Percentiles rank a stretch among this genome's conserved stretches.
Conservation (phyloP, 2,113 vertebrate genomes). For the Silurus asotus region DNA sequence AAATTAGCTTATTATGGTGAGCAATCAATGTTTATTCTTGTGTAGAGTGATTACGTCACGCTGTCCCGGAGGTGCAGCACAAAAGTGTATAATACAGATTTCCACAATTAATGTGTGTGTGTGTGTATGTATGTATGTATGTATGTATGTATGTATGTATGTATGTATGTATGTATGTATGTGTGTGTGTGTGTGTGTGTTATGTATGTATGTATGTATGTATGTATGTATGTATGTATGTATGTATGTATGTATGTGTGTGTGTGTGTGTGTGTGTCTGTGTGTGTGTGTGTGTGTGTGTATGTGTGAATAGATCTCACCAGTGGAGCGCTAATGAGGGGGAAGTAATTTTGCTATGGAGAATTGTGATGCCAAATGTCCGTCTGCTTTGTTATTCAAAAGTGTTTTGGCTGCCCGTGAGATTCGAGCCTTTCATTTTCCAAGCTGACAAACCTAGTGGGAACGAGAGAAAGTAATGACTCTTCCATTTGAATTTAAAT, state of each 20-base stretch:
- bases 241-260: constrained; percentile 28
- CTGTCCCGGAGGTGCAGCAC: neutral
- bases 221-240: neutral
- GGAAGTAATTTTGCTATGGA: constrained; percentile 72
- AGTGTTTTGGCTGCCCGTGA: constrained; percentile 58
- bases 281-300: constrained; percentile 23
- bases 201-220: constrained; percentile 28
- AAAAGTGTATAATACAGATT: constrained; percentile 18
- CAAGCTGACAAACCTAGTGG: constrained; percentile 39
- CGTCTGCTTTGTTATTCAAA: constrained; percentile 73
- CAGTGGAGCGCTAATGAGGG: constrained; percentile 74
- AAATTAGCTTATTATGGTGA: neutral
- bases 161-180: constrained; percentile 11
- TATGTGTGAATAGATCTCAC: constrained; percentile 52
- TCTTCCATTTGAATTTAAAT: constrained; percentile 75
- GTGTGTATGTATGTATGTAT: neutral
- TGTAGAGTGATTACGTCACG: neutral
- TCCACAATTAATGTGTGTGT: constrained; percentile 20
- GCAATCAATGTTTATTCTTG: constrained; percentile 8
- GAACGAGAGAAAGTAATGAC: constrained; percentile 60
- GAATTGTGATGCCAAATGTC: constrained; percentile 73
- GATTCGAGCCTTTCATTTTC: constrained; percentile 56
- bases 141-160: constrained; percentile 26
- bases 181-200: constrained; percentile 20
- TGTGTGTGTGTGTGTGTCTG: constrained; percentile 18